Conservation (phyloP, 2,113 vertebrate species). For the Nycticryphes semicollaris region DNA sequence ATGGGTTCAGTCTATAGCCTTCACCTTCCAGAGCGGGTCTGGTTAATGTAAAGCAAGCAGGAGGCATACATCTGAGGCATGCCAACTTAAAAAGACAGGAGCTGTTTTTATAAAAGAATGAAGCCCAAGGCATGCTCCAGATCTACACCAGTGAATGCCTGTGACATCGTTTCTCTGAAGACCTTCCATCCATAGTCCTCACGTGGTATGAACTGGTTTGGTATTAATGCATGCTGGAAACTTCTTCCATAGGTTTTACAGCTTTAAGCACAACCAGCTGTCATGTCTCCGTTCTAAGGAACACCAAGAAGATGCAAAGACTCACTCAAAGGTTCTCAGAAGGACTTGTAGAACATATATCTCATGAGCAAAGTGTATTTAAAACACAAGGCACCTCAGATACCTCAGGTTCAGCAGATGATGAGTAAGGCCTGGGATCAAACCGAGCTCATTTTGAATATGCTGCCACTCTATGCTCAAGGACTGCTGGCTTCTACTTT, state of each 20-base stretch:
- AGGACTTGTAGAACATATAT: accelerated
- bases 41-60: not conserved
- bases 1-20: not conserved
- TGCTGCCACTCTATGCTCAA: not conserved
- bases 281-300: not conserved
- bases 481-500: not conserved
- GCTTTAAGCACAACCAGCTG: constrained; percentile 69
- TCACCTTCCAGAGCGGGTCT: not conserved
- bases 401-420: not conserved
- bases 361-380: not conserved
- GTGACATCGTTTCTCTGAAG: constrained; percentile 43
- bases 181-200: not conserved
- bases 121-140: not conserved
- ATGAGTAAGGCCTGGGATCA: not conserved
- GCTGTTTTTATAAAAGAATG: constrained; percentile 8
- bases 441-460: accelerated
- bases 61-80: not conserved
- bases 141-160: constrained; percentile 19
- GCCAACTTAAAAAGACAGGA: not conserved
- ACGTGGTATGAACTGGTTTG: constrained; percentile 10
- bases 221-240: constrained; percentile 5
- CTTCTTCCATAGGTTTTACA: not conserved
- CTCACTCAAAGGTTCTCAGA: not conserved
- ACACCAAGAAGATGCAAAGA: not conserved
- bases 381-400: not conserved